These are phyloP conservation scores for Canis aureus DNA, from an alignment of 2,113 vertebrate genomes.

Conservation along the genomic window DNA sequence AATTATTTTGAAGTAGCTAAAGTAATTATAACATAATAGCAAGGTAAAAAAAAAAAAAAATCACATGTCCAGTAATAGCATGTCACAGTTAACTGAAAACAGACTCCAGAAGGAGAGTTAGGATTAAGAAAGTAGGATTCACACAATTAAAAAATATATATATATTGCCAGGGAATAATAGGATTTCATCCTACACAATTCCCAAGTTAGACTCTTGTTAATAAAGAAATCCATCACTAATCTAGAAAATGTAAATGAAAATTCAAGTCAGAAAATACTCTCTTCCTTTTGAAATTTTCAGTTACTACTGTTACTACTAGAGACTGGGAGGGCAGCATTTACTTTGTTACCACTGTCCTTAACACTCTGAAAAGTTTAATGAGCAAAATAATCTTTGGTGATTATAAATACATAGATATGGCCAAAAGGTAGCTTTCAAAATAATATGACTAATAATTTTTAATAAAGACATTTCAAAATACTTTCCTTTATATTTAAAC, in stretches of 20 bases:
- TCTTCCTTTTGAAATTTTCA: slow-evolving; percentile 44
- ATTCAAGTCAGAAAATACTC: slow-evolving; percentile 26
- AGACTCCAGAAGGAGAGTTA: slow-evolving; percentile 2
- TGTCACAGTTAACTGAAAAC: slow-evolving; percentile 34
- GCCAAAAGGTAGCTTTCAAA: not conserved
- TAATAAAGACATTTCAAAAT: not conserved
- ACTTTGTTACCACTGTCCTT: not conserved
- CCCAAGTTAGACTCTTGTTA: not conserved
- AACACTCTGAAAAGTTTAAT: not conserved
- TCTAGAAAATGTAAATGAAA: not conserved
- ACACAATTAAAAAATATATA: not conserved
- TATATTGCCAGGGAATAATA: not conserved
- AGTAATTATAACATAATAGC: not conserved
- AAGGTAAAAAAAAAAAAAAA: slow-evolving; percentile 46
- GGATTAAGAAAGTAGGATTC: not conserved
- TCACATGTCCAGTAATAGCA: not conserved
- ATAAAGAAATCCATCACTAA: slow-evolving; percentile 2
- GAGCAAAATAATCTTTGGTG: not conserved
- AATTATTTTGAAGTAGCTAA: not conserved
- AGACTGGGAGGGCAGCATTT: not conserved
- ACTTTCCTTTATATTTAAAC: not conserved
- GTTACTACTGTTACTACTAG: not conserved
- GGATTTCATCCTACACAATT: not conserved
- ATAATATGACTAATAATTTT: slow-evolving; percentile 4
- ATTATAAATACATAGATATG: not conserved